Evolutionary conservation across 2,797 vertebrate genomes (phyloP).

Genomic region (Adrianichthys oophorus): DNA sequence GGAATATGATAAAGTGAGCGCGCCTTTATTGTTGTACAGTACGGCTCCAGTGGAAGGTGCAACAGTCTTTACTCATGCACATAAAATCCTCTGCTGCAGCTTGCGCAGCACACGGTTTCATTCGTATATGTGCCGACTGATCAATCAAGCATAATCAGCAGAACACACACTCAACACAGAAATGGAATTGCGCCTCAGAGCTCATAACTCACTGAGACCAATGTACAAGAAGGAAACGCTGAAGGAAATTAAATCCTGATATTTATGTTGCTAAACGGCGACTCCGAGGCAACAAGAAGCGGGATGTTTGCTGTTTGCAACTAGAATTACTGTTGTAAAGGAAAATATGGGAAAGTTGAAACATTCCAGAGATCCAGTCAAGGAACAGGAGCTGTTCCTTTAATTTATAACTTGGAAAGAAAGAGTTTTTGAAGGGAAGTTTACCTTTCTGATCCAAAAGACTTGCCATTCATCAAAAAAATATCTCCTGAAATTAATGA

Average conservation of each 20-base stretch:
- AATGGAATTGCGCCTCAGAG: not conserved
- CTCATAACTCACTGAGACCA: slow-evolving; percentile 9
- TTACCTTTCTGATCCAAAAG: too few species aligned
- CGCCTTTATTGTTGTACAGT: not conserved
- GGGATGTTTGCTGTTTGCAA: not conserved
- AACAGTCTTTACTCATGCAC: slow-evolving; percentile 6
- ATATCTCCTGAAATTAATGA: too few species aligned
- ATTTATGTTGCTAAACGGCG: slow-evolving; percentile 2
- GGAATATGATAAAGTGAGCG: slow-evolving; percentile 3
- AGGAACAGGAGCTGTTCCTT: too few species aligned
- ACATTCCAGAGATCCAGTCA: too few species aligned
- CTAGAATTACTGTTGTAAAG: too few species aligned
- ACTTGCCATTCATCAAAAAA: too few species aligned
- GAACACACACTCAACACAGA: not conserved
- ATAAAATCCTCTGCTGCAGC: not conserved
- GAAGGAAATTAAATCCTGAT: slow-evolving; percentile 14
- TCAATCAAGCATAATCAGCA: slow-evolving; percentile 15
- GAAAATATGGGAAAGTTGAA: too few species aligned
- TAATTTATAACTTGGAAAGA: too few species aligned
- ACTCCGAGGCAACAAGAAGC: not conserved
- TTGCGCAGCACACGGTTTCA: not conserved
- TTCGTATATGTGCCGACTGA: not conserved
- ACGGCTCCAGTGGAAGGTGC: not conserved
- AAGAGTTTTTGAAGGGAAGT: too few species aligned
- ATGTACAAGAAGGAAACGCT: not conserved